Evolutionary conservation across 2,113 vertebrate genomes (phyloP).

Genomic region (Boulengeromyrus knoepffleri): DNA sequence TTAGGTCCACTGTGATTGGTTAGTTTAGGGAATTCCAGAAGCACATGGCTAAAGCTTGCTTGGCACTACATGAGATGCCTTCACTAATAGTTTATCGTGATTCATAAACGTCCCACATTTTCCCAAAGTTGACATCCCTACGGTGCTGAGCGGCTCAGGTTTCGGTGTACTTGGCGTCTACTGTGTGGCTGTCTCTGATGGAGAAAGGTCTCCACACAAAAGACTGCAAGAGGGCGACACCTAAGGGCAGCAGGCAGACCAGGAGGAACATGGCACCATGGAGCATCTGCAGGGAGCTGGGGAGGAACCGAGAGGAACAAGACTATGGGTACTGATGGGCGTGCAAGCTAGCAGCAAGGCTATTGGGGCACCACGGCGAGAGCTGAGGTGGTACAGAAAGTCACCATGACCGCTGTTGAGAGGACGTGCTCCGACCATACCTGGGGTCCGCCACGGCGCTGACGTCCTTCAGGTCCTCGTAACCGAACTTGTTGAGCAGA

Average conservation of each 20-base stretch:
- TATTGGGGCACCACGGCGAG: not conserved
- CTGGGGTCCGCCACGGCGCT: slow-evolving; percentile 43
- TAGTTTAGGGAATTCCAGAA: not conserved
- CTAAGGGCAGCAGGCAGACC: slow-evolving; percentile 74
- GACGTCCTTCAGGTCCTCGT: slow-evolving; percentile 59
- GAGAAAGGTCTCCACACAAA: slow-evolving; percentile 76
- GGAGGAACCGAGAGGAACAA: slow-evolving; percentile 18
- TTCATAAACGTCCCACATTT: not conserved
- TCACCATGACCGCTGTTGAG: not conserved
- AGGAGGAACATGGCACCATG: slow-evolving; percentile 73
- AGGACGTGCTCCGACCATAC: slow-evolving; percentile 43
- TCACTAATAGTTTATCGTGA: not conserved
- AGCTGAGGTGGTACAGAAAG: not conserved
- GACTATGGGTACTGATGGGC: too few relatives aligned
- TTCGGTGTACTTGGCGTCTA: slow-evolving; percentile 49
- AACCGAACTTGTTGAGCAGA: slow-evolving; percentile 75
- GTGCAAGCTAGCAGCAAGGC: not conserved
- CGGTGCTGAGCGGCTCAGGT: slow-evolving; percentile 22
- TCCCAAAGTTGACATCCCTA: not conserved
- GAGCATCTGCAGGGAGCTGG: slow-evolving; percentile 62
- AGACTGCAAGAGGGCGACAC: slow-evolving; percentile 62
- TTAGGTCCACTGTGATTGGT: not conserved
- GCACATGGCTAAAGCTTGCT: not conserved
- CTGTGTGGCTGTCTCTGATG: slow-evolving; percentile 69
- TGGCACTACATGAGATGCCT: not conserved